These are phyloP conservation scores for Tenebrio molitor DNA, from an alignment of 1,140 invertebrate species.

Conservation along the genomic window DNA sequence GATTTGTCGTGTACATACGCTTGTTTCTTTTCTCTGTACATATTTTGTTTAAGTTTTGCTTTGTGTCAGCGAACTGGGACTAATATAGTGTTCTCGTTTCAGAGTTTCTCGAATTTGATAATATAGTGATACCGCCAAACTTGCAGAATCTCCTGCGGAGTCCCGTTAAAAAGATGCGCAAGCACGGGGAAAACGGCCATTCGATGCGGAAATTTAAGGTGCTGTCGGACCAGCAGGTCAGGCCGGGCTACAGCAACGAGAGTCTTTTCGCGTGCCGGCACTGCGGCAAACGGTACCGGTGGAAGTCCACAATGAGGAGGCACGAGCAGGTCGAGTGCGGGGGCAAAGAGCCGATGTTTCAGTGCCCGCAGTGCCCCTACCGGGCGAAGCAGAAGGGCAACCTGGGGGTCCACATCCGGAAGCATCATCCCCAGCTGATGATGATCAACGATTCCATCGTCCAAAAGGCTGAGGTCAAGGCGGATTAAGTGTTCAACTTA, in stretches of 20 bases:
- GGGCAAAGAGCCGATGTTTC: constrained; percentile 85
- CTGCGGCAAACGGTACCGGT: constrained; percentile 85
- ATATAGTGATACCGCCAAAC: constrained; percentile 60
- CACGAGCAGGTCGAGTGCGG: constrained; percentile 90
- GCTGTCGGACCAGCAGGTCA: constrained; percentile 63
- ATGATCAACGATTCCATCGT: constrained; percentile 46
- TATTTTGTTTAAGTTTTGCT: constrained; percentile 35
- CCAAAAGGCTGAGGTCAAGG: constrained; percentile 26
- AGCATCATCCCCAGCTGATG: constrained; percentile 72
- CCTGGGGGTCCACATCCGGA: constrained; percentile 83
- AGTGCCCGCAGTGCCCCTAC: constrained; percentile 85
- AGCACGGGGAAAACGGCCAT: constrained; percentile 46
- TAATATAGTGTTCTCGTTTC: constrained; percentile 49
- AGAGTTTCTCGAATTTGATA: constrained; percentile 64
- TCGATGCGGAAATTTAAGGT: constrained; percentile 56
- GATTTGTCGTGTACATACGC: constrained; percentile 43
- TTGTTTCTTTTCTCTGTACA: constrained; percentile 29
- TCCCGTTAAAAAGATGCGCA: constrained; percentile 42
- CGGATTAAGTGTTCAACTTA: constrained; percentile 26
- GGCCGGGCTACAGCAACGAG: constrained; percentile 71
- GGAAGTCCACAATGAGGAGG: constrained; percentile 84
- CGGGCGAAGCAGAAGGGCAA: constrained; percentile 84
- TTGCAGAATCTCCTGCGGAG: constrained; percentile 55
- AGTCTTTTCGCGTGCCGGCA: constrained; percentile 83
- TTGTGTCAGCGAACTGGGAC: constrained; percentile 15